Percentiles rank a stretch among this genome's conserved stretches.
These are phyloP conservation scores for Eulemur macaco DNA, from an alignment of 2,113 vertebrate genomes.

Conservation along the genomic window DNA sequence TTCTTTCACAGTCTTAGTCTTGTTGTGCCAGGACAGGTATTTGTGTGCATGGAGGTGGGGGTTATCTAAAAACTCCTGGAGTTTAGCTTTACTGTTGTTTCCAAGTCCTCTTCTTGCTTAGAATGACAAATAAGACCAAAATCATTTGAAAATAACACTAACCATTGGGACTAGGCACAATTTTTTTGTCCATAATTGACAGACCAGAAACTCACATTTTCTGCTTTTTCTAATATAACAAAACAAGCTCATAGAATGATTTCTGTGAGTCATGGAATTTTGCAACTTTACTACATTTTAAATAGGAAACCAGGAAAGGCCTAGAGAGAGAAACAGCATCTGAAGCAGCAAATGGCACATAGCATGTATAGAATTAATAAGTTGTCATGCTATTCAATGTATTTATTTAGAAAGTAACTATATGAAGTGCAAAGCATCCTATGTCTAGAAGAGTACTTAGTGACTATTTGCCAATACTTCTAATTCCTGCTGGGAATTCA, in stretches of 20 bases:
- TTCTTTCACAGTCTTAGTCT: conserved; percentile 45
- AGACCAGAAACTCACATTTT: conserved; percentile 27
- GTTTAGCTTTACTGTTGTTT: conserved; percentile 5
- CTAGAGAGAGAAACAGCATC: conserved; percentile 52
- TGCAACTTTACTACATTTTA: conserved; percentile 56
- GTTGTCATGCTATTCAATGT: conserved; percentile 29
- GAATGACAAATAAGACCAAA: conserved; percentile 44
- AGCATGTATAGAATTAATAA: conserved; percentile 61
- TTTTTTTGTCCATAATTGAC: conserved; percentile 13
- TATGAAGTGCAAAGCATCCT: conserved; percentile 65
- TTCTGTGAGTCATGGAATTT: conserved; percentile 17
- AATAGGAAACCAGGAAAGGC: conserved; percentile 59
- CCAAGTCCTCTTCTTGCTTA: conserved; percentile 11
- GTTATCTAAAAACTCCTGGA: conserved; percentile 30
- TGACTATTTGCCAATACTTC: conserved; percentile 74
- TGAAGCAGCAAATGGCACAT: conserved; percentile 69
- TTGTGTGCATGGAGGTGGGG: not conserved
- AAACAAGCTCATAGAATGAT: conserved; percentile 32
- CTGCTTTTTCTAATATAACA: conserved; percentile 28
- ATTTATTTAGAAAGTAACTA: conserved; percentile 64
- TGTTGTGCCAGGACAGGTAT: not conserved
- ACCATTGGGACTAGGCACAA: not conserved
- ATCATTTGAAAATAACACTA: conserved; percentile 47
- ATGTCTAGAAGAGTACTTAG: conserved; percentile 68
- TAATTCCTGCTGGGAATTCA: conserved; percentile 77